Base-by-base conservation (phyloP, 2,113 vertebrate species). In the Hassar affinis region DNA sequence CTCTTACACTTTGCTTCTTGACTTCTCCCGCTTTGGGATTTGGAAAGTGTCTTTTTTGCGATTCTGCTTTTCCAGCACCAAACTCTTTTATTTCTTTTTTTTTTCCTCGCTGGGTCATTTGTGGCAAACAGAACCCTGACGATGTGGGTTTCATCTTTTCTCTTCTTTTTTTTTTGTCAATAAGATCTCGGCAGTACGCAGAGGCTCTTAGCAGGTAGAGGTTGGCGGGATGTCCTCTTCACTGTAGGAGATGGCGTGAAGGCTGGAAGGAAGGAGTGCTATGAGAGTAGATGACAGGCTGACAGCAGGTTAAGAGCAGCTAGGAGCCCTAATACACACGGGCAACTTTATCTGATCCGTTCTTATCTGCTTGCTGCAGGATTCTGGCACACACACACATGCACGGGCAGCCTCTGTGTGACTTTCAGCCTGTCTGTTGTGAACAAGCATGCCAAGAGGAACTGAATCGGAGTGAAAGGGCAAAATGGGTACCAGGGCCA, bases 301-400 rank as follows among this genome's bases (percentile, higher is more conserved):
- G 79, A 42, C 80, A 80, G 85, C 59, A 61, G 82, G 85, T 81
- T 77, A 84, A 86, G 81, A 84, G 81, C 57, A 74, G 78, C 49
- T 12, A 9, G 33, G 2, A 52, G 62, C 64, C 51, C 61, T 59
- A 38, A 66, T 72, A 82, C 61, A n/a, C 45, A 49, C 47, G 52
- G 83, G 33, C 56, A 14, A 47, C 77, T 80, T 87, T 86, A 61
- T 88, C 88, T 87, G 84, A 87, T 84, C 81, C 59, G 27, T 77
- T 68, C 72, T 85, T 87, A 88, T 88, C 88, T 69, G 81, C 61
- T 59, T 79, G 64, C 66, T 87, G 52, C 81, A 68, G 81, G 62
- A 81, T 62, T 66, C 61, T 17, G 49, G 12, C 38, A 45, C 22
- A n/a, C 18, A 38, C 9, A 4, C 18, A 71, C 22, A n/a, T 11